phyloP scores from a whole-genome alignment of 2,888 invertebrate genomes.

The Formica aserva region DNA sequence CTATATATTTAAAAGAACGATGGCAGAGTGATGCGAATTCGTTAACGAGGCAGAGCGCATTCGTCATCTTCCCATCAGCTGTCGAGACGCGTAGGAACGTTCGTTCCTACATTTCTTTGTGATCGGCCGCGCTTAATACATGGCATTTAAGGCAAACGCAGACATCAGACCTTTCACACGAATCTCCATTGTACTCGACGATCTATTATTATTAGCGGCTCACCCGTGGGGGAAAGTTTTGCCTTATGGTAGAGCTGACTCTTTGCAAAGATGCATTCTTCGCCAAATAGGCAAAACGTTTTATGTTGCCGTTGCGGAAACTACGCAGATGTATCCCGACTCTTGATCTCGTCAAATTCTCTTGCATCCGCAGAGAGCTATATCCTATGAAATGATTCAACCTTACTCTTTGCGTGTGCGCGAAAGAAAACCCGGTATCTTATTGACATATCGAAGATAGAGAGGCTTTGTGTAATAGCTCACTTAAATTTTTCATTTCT shows the following conservation, averaged over 20 bases:
- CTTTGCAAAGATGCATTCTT: constrained; percentile 41
- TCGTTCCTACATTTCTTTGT: constrained; percentile 56
- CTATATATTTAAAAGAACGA: constrained; percentile 38
- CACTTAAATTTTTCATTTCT: not conserved
- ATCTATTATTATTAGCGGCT: constrained; percentile 62
- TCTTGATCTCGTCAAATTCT: not conserved
- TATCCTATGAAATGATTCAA: constrained; percentile 7
- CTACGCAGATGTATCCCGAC: not conserved
- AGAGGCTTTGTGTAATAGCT: not conserved
- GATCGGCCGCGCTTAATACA: constrained; percentile 60
- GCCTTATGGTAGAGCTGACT: constrained; percentile 38
- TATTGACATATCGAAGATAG: not conserved
- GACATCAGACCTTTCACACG: constrained; percentile 74
- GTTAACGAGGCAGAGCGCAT: constrained; percentile 41
- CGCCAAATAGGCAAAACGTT: constrained; percentile 15
- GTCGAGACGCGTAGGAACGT: constrained; percentile 22
- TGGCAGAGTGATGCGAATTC: constrained; percentile 22
- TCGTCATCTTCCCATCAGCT: constrained; percentile 43
- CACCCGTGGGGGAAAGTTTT: constrained; percentile 42
- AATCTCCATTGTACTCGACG: constrained; percentile 66
- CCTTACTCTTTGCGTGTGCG: constrained; percentile 1
- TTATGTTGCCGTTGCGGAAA: not conserved
- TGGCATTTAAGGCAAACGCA: constrained; percentile 72
- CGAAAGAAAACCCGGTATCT: not conserved
- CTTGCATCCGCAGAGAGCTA: constrained; percentile 49